Conservation (phyloP, 2,113 vertebrate species). For the Lanius ludovicianus region DNA sequence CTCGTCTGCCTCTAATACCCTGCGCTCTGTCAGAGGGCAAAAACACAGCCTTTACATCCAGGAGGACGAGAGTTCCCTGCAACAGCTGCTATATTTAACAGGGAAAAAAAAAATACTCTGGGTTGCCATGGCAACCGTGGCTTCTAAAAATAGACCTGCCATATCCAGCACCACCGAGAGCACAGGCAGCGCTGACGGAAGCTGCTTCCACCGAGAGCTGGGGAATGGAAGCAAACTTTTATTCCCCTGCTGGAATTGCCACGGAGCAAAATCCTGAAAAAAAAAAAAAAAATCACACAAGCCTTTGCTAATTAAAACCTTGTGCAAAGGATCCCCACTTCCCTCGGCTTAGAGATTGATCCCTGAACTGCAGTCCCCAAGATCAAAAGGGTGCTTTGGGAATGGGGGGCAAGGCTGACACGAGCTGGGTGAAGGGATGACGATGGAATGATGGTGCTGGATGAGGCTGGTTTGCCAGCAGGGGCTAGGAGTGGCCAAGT, state of each 20-base stretch:
- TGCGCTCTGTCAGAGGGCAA: constrained; percentile 2
- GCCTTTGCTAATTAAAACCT: neutral
- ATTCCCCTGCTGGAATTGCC: neutral
- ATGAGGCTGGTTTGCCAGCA: neutral
- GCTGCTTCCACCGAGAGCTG: neutral
- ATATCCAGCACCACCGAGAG: neutral
- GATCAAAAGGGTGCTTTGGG: neutral
- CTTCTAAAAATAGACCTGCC: constrained; percentile 68
- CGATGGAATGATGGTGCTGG: neutral
- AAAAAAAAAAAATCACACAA: neutral
- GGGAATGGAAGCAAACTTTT: constrained; percentile 30
- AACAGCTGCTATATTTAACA: constrained; percentile 71
- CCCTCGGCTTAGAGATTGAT: neutral
- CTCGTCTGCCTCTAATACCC: neutral
- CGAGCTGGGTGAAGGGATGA: neutral
- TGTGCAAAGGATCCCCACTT: neutral
- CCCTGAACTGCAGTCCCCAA: fast-evolving
- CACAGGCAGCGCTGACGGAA: neutral
- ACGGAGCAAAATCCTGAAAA: neutral
- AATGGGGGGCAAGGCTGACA: neutral
- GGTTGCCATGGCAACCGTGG: constrained; percentile 60
- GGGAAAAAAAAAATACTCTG: constrained; percentile 15
- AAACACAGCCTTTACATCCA: constrained; percentile 22
- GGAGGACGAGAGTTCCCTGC: constrained; percentile 40
- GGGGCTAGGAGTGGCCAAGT: neutral